Base-by-base conservation (phyloP, 2,888 invertebrate genomes). In the Phymatocera aterrima region DNA sequence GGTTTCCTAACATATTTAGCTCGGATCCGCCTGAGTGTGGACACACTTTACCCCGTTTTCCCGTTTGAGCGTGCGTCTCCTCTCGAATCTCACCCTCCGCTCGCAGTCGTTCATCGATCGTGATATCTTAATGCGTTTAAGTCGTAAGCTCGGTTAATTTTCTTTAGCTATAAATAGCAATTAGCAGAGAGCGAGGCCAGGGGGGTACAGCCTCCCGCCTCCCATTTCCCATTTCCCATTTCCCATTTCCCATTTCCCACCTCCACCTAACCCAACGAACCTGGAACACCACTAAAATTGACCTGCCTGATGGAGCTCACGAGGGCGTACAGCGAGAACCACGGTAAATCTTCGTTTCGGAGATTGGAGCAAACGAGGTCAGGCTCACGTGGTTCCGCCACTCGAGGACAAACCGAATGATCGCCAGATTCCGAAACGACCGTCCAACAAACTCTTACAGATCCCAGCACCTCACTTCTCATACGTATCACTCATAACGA, bases 351-450 rank as follows among this genome's bases (percentile, higher is more conserved):
- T 82, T 82, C 80, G 80, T 82, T 83, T 79, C 48, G 78, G 79
- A 75, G 81, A 81, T 84, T 81, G 81, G 82, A 82, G 80, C 80
- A 79, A 82, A 83, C 79, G 82, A 82, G 83, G 82, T 81, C 81
- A 80, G 80, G 79, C 79, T 79, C 80, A 79, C 78, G 81, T 81
- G 72, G 31, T 72, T 72, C 72, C 34, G 51, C 51, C n/a, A 51
- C 51, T 72, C 48, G 28, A 28, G 68, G 21, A 68, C 61, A 34
- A 18, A 18, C 37, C 34, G 18, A 64, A 34, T 12, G 15, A 60
- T 3, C 61, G 24, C 18, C n/a, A 64, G 3, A 28, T 12, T 2
- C 60, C 15, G 15, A 15, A 51, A 15, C 28, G 57, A 28, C 15
- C 12, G 12, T 6, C 12, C 46, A 1, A 18, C 12, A 57, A 12